phyloP scores from a whole-genome alignment of 2,797 vertebrate genomes.

The Syngnathus rostellatus region DNA sequence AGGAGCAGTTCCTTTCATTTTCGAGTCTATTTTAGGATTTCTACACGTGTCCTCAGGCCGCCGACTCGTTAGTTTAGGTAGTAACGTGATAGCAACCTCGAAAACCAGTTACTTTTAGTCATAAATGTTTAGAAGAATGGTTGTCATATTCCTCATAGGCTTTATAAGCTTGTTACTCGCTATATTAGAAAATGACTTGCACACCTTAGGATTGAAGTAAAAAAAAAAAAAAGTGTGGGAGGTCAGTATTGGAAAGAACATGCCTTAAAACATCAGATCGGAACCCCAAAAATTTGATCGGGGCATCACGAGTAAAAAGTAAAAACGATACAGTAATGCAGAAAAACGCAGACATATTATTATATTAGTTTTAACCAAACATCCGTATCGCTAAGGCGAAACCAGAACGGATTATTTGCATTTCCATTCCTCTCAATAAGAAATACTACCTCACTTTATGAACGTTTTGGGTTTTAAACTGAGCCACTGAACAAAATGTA shows the following conservation, averaged over 20 bases:
- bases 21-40: neutral
- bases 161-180: constrained; percentile 9
- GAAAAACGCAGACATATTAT: too few species aligned
- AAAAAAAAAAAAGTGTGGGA: too few species aligned
- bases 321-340: too few species aligned
- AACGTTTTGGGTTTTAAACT: neutral
- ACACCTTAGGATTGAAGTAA: too few species aligned
- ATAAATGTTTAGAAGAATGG: constrained; percentile 3
- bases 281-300: too few species aligned
- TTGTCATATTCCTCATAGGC: constrained; percentile 9
- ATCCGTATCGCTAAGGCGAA: too few species aligned
- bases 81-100: neutral
- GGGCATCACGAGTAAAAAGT: too few species aligned
- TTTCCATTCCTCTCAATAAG: neutral
- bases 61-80: neutral
- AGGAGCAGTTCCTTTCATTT: neutral
- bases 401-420: neutral
- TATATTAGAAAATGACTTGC: constrained; percentile 24
- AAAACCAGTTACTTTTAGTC: constrained; percentile 2
- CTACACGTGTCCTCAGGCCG: neutral
- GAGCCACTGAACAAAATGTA: neutral
- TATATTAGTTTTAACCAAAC: neutral
- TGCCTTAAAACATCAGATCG: too few species aligned
- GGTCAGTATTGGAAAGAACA: too few species aligned
- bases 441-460: neutral